Base-by-base conservation (phyloP, 2,888 invertebrate species). In the Callyntrura guangdongensis region DNA sequence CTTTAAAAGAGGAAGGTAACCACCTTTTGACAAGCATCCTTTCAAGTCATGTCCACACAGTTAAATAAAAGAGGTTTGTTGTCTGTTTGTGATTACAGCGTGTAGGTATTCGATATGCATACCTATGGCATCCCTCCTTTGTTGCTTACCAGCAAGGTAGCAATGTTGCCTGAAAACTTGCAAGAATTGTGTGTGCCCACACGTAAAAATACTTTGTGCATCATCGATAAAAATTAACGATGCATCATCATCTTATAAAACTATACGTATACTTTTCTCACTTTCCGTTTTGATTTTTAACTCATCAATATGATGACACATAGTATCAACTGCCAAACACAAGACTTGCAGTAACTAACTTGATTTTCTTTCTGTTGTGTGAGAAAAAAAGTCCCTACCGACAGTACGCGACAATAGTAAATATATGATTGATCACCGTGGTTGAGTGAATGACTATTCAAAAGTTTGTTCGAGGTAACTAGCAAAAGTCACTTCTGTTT, bases 391-490 rank as follows among this genome's bases (percentile, higher is more conserved):
- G 79, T 79, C 79, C 49, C 79, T 27, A 79, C 64, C 77, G 67
- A 27, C 49, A 67, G 64, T 64, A n/a, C 36, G 36, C 36, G 36
- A 36, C 36, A 36, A 56, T 86, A 27, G 64, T 74, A 53, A 74
- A 86, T 79, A 56, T 72, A 17, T 85, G 86, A 86, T 86, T 86
- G 86, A 86, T 86, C 67, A 86, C 86, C 79, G 67, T 49, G 64
- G 67, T 86, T 86, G 86, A 77, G 25, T 86, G 86, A 86, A 64
- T 49, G 47, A 74, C 56, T 74, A 53, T 25, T 11, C 20, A 20
- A 64, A 27, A 67, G 27, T 67, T 27, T 45, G 59, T 59, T 59
- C n/a, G 61, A 53, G 79, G 25, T 74, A 72, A 27, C 49, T 64
- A 36, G 36, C 6, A 36, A 36, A 4, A 36, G 36, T 74, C 22